Conservation (phyloP, 2,888 invertebrate genomes). For the Ophion costatus region DNA sequence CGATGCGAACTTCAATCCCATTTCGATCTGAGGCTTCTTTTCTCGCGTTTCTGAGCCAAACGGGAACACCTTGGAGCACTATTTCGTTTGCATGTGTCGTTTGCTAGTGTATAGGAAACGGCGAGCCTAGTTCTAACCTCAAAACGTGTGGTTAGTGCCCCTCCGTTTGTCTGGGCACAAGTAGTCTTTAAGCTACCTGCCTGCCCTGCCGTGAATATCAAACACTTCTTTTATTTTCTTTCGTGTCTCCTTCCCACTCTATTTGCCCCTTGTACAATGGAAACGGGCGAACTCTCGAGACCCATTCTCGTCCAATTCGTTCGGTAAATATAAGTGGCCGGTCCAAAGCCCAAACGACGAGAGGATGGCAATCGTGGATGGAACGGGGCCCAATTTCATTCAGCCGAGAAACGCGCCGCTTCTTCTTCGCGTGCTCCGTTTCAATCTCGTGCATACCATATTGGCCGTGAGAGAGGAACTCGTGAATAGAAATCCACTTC, state of each 20-base stretch:
- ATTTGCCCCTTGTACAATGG: constrained; percentile 7
- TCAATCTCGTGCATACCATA: background rate
- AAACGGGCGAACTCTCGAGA: constrained; percentile 35
- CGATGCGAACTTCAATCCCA: no score
- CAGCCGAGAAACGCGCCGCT: constrained; percentile 14
- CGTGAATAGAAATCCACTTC: constrained; percentile 1
- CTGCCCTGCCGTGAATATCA: constrained; percentile 31
- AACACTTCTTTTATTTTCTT: constrained; percentile 33
- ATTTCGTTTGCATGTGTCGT: background rate
- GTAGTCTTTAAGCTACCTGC: constrained; percentile 12
- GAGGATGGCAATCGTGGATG: constrained; percentile 27
- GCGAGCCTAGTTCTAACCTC: constrained; percentile 1
- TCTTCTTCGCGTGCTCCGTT: constrained; percentile 2
- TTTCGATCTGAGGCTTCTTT: background rate
- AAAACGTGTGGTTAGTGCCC: constrained; percentile 1
- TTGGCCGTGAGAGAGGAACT: background rate
- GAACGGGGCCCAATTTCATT: constrained; percentile 49
- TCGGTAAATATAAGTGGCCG: constrained; percentile 26
- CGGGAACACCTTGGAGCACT: background rate
- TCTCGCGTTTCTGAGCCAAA: background rate
- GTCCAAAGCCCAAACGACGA: background rate
- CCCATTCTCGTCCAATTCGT: constrained; percentile 31
- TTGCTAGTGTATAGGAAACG: background rate
- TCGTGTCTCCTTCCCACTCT: constrained; percentile 12
- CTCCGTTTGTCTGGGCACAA: background rate